Evolutionary conservation across 2,113 vertebrate genomes (phyloP).

Genomic region (Vimba vimba): DNA sequence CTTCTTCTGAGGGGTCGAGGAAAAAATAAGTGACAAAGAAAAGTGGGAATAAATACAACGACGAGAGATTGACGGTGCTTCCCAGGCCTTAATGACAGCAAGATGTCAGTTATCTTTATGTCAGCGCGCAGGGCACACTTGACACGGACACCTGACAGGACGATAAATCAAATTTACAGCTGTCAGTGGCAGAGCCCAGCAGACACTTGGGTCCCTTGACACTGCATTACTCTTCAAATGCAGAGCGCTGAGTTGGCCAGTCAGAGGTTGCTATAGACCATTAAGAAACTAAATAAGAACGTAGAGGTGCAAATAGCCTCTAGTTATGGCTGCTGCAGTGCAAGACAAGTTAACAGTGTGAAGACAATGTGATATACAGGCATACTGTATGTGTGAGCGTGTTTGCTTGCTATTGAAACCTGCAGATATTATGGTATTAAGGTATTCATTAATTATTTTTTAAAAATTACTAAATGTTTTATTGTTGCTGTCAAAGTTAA

Average conservation of each 20-base stretch:
- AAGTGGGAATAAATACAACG: constrained; percentile 44
- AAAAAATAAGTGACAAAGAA: constrained; percentile 51
- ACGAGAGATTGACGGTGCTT: constrained; percentile 51
- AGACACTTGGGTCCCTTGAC: constrained; percentile 68
- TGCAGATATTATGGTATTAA: no score
- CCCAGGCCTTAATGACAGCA: constrained; percentile 57
- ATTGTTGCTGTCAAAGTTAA: background rate
- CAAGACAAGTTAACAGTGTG: constrained; percentile 22
- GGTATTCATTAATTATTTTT: no score
- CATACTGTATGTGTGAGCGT: background rate
- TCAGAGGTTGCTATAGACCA: constrained; percentile 57
- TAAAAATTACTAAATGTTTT: background rate
- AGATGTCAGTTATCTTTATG: constrained; percentile 70
- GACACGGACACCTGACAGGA: constrained; percentile 70
- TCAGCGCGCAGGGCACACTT: constrained; percentile 66
- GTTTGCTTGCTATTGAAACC: no score
- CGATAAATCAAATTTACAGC: constrained; percentile 74
- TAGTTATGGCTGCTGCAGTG: constrained; percentile 59
- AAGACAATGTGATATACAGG: background rate
- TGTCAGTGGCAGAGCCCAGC: constrained; percentile 60
- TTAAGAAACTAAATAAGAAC: constrained; percentile 66
- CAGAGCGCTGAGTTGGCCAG: constrained; percentile 23
- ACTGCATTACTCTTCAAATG: constrained; percentile 66
- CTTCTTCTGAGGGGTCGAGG: constrained; percentile 48
- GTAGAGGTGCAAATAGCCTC: constrained; percentile 57